Evolutionary conservation across 2,888 invertebrate genomes (phyloP), one percentile per base, ranked within the genome.

Genomic region (Lasioglossum villosulum): DNA sequence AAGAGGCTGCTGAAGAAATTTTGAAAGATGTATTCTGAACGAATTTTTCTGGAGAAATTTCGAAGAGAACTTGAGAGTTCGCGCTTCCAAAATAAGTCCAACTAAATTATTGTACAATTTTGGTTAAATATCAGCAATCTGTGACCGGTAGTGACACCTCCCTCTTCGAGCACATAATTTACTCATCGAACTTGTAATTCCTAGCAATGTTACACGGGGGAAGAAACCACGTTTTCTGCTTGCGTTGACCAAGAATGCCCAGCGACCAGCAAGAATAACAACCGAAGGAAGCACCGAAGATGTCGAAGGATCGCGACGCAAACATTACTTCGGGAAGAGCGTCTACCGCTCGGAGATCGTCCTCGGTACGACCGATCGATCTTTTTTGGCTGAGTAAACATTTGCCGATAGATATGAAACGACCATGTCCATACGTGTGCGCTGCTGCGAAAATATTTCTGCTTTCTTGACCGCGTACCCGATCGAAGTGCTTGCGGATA

Each of bases 351-450:
- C 42, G 76, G 59, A 45, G 68, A 73, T 79, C 48, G 74, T 79
- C 73, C 72, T n/a, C 82, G 74, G 56, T 45, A 45, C 70, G 73
- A 52, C 30, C 84, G 76, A 86, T 87, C 87, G 88, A 87, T 89
- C 82, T 82, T 86, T 84, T 73, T 78, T 74, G 75, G 48, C 39
- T 70, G 86, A 86, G 82, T 83, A 84, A 89, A 89, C 89, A 87
- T 82, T 85, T 73, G 27, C n/a, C 80, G 70, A 82, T 80, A 80
- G 52, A 77, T 86, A 86, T 71, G 56, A 72, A 78, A 74, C 72
- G 56, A 80, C 23, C n/a, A 34, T 23, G 19, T 66, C 70, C 56
- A 52, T 59, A 52, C 79, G 37, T 68, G 37, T 37, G 68, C 34
- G 34, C 37, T 23, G 37, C 37, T 82, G 84, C 27, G 70, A 84